These are phyloP conservation scores for Nephila pilipes DNA, from an alignment of 1,140 invertebrate species.

Conservation along the genomic window DNA sequence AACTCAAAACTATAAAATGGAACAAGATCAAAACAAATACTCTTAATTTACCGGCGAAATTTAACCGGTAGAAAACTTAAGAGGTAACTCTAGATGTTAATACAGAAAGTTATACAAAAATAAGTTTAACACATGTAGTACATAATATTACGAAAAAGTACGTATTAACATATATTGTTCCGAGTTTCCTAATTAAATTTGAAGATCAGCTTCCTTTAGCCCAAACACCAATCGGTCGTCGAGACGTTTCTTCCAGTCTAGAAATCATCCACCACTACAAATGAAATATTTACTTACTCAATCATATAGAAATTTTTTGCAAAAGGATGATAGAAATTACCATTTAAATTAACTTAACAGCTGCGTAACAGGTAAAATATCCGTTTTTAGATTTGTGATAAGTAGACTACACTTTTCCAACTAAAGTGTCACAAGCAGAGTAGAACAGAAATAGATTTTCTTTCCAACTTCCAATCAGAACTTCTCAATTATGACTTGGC, in stretches of 20 bases:
- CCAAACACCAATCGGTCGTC: neutral
- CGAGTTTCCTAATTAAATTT: slow-evolving; percentile 63
- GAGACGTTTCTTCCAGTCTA: slow-evolving; percentile 14
- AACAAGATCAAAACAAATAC: neutral
- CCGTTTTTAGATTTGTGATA: neutral
- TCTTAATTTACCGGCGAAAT: neutral
- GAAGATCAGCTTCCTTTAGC: slow-evolving; percentile 49
- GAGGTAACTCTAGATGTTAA: too few relatives aligned
- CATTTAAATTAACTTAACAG: slow-evolving; percentile 1
- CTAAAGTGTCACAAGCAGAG: neutral
- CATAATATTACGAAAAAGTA: neutral
- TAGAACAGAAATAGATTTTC: slow-evolving; percentile 41
- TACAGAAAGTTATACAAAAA: neutral
- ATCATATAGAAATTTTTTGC: neutral
- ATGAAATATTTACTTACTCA: neutral
- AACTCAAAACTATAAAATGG: neutral
- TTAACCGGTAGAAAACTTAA: neutral
- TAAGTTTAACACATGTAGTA: neutral
- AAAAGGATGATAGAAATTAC: neutral
- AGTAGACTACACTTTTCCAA: neutral
- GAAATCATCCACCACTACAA: neutral
- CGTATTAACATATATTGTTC: neutral
- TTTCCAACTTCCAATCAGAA: slow-evolving; percentile 55
- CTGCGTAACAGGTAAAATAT: neutral
- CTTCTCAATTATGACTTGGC: slow-evolving; percentile 57